phyloP scores from a whole-genome alignment of 2,888 invertebrate species.

The Campopleginae sp. region DNA sequence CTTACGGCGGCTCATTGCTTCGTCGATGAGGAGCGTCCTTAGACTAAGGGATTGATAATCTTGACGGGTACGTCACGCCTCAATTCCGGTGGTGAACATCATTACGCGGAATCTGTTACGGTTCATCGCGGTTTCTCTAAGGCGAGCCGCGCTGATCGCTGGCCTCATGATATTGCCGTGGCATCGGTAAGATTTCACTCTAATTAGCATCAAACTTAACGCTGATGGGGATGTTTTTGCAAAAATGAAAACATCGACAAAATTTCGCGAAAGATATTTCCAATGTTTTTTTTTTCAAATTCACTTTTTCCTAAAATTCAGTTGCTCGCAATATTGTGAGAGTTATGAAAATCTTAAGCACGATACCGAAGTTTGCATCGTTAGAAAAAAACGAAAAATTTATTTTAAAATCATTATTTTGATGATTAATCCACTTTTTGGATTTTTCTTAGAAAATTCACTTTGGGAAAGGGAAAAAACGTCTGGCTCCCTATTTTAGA shows the following conservation, averaged over 20 bases:
- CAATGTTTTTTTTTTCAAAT: no score
- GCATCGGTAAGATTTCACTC: conserved; percentile 32
- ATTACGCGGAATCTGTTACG: conserved; percentile 61
- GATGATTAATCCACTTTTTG: no score
- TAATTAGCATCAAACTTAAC: neutral
- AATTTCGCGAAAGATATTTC: no score
- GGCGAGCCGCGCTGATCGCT: conserved; percentile 34
- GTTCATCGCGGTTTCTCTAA: conserved; percentile 56
- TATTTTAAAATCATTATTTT: no score
- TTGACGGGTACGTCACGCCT: conserved; percentile 58
- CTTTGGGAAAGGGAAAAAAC: no score
- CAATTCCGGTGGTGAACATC: conserved; percentile 64
- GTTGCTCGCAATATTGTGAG: no score
- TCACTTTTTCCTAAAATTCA: no score
- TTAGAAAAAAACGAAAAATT: no score
- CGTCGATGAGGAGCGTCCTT: conserved; percentile 53
- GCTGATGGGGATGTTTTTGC: neutral
- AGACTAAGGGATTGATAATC: conserved; percentile 57
- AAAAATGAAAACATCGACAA: neutral
- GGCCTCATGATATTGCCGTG: conserved; percentile 52
- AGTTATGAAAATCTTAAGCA: no score
- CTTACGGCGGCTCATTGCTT: conserved; percentile 76
- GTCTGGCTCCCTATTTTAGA: no score
- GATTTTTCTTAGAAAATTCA: no score
- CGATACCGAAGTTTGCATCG: no score